Percentiles rank a stretch among this genome's conserved stretches.
Evolutionary conservation across 2,797 vertebrate genomes (phyloP).

Genomic region (Ibycter americanus): DNA sequence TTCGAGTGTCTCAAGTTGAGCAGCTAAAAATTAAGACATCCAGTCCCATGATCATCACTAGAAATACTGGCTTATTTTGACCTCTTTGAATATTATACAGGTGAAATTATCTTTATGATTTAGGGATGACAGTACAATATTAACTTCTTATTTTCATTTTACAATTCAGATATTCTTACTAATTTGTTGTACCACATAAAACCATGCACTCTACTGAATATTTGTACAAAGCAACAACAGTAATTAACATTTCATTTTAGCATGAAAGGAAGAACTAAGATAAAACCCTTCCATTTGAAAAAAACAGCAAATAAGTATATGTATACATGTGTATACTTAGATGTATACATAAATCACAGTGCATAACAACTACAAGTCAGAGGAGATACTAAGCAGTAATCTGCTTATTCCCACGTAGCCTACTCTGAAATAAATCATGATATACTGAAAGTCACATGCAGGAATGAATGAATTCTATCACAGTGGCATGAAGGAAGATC

Average conservation of each 20-base stretch:
- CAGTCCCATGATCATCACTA: background rate
- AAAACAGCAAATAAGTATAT: background rate
- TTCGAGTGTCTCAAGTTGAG: background rate
- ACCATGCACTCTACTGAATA: background rate
- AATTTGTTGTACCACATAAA: background rate
- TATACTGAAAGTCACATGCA: background rate
- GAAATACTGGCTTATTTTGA: background rate
- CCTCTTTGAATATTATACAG: background rate
- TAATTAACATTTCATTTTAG: background rate
- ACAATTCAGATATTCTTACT: background rate
- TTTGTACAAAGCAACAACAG: background rate
- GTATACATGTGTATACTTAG: accelerated
- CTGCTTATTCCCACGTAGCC: background rate
- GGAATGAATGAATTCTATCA: background rate
- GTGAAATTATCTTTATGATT: background rate
- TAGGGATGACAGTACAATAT: background rate
- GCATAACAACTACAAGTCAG: background rate
- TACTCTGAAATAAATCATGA: background rate
- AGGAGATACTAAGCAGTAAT: background rate
- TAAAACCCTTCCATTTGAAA: background rate
- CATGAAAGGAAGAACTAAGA: background rate
- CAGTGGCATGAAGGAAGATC: background rate
- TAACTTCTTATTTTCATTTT: background rate
- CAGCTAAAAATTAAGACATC: background rate
- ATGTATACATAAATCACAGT: background rate